Base-by-base conservation (phyloP, 1,140 invertebrate genomes). In the Potamilus streckersoni region DNA sequence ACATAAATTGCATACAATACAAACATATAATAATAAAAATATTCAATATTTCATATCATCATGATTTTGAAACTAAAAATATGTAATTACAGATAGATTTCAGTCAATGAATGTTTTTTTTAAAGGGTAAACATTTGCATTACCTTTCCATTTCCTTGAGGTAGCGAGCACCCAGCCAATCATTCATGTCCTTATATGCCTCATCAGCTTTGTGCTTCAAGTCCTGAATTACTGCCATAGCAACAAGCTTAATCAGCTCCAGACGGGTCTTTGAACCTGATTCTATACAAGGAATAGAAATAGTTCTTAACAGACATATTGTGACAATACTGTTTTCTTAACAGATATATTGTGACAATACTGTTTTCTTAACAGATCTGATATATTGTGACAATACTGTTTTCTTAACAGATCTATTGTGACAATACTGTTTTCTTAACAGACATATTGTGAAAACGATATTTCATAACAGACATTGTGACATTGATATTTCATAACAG, bases 71-170 rank as follows among this genome's bases (percentile, higher is more conserved):
- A n/a, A 59, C 55, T 2, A 27, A 59, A 20, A 60, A 60, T 1
- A 71, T 20, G 59, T 20, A 17, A 63, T n/a, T 17, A 23, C 12
- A 64, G 19, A 58, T 17, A 61, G 15, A 59, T n/a, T 31, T 17
- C 2, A 16, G 69, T 17, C 56, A 13, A 74, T 49, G 38, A 23
- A 69, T 69, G 63, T 17, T 38, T 3, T 19, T 61, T 17, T 61
- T 61, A 61, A 61, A 61, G 20, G 60, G 20, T 62, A 23, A 20
- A 16, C 11, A 17, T 66, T 17, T 60, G 17, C 17, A 72, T 61
- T 71, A 89, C 89, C 88, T 89, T 75, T 89, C 84, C 84, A 89
- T 90, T 79, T 90, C 89, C 69, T 87, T 87, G 14, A 89, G 82
- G 79, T 87, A 90, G 66, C 86, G 75, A 15, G 88, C 86, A 69